A percentile compares a stretch with the other conserved stretches of the same genome.
phyloP scores from a whole-genome alignment of 2,888 invertebrate genomes.

The Coelopa pilipes region DNA sequence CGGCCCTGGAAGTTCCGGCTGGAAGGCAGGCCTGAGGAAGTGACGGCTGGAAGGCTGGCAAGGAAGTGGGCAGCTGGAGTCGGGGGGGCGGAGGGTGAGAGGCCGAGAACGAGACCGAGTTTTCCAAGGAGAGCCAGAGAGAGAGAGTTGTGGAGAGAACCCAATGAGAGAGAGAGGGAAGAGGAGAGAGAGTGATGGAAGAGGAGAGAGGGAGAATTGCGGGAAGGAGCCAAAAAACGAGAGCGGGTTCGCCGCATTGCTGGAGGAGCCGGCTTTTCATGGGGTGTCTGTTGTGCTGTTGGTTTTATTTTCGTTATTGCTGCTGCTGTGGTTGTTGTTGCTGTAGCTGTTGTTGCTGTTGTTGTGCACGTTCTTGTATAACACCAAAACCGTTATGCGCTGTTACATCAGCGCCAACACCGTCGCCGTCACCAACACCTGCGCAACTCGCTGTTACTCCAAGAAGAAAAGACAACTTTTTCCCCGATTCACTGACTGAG shows the following conservation, averaged over 20 bases:
- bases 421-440: not conserved
- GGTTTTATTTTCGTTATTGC: not conserved
- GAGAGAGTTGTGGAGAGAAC: slow-evolving; percentile 21
- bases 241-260: slow-evolving; percentile 39
- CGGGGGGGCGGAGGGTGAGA: not conserved
- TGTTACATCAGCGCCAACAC: slow-evolving; percentile 43
- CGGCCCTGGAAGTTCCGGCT: no score
- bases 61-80: not conserved
- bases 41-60: not conserved
- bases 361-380: slow-evolving; percentile 9
- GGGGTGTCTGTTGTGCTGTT: slow-evolving; percentile 27
- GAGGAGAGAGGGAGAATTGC: slow-evolving; percentile 18
- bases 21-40: no score
- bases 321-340: slow-evolving; percentile 14
- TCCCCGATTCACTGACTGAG: no score
- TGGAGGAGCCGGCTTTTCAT: slow-evolving; percentile 47
- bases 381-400: slow-evolving; percentile 25
- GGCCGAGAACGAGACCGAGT: no score
- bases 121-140: no score
- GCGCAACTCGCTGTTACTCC: slow-evolving; percentile 12
- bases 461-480: no score
- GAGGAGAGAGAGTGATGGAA: no score
- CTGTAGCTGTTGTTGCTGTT: not conserved
- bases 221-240: slow-evolving; percentile 19
- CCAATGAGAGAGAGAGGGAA: not conserved